Conservation (phyloP, 2,113 vertebrate genomes). For the Hydrochoerus hydrochaeris region DNA sequence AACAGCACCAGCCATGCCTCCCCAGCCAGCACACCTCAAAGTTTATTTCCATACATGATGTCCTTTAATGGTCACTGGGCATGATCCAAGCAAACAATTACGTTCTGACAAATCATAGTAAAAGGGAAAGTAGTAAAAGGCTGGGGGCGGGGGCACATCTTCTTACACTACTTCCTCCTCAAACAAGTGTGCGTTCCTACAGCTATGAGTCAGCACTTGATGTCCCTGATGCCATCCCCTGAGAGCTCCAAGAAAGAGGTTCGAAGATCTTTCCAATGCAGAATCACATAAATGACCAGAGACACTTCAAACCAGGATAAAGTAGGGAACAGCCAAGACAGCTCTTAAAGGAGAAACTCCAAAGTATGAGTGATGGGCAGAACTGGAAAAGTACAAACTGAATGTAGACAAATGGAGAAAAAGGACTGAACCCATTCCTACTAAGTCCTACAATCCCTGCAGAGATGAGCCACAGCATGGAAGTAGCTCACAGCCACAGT, state of each 20-base stretch:
- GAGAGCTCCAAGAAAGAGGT: neutral
- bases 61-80: neutral
- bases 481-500: rapidly evolving
- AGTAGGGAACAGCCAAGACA: rapidly evolving
- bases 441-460: neutral
- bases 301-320: too few relatives aligned
- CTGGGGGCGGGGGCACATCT: rapidly evolving
- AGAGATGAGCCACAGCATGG: too few relatives aligned
- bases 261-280: rapidly evolving
- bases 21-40: neutral
- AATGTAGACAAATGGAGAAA: neutral
- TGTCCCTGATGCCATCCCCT: neutral
- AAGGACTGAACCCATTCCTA: neutral
- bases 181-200: neutral
- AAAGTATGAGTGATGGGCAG: rapidly evolving
- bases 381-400: neutral
- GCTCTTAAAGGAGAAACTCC: neutral
- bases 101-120: neutral
- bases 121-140: neutral
- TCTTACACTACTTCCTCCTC: neutral
- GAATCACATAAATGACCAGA: rapidly evolving
- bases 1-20: neutral
- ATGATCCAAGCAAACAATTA: neutral
- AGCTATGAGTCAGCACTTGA: neutral
- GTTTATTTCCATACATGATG: neutral